Evolutionary conservation across 2,113 vertebrate genomes (phyloP).

Genomic region (Psittacula cyanocephala): DNA sequence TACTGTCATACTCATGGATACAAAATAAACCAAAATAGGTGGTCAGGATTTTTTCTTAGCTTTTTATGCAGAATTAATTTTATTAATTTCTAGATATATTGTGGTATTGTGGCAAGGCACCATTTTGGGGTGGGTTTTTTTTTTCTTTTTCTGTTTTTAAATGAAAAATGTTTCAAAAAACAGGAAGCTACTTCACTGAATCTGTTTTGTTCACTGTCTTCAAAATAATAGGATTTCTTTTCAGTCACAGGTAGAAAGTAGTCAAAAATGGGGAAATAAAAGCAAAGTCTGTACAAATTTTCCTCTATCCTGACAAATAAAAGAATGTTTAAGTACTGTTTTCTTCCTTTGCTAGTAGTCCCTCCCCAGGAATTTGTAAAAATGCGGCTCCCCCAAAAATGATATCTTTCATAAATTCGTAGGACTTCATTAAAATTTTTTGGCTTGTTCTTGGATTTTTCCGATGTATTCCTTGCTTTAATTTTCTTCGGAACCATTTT

Average conservation of each 20-base stretch:
- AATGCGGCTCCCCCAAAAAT: neutral
- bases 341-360: neutral
- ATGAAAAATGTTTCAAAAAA: neutral
- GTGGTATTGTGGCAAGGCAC: neutral
- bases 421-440: neutral
- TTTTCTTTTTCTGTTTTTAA: neutral
- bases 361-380: neutral
- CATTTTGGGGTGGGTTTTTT: neutral
- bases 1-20: neutral
- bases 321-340: neutral
- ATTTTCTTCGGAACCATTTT: neutral
- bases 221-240: neutral
- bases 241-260: neutral
- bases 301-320: neutral
- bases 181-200: neutral
- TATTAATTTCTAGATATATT: neutral
- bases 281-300: neutral
- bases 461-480: neutral
- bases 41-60: neutral
- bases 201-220: neutral
- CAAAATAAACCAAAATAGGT: neutral
- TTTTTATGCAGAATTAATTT: neutral
- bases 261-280: neutral
- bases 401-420: neutral
- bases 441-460: neutral